Evolutionary conservation across 2,113 vertebrate genomes (phyloP).

Genomic region (Gymnobelideus leadbeateri): DNA sequence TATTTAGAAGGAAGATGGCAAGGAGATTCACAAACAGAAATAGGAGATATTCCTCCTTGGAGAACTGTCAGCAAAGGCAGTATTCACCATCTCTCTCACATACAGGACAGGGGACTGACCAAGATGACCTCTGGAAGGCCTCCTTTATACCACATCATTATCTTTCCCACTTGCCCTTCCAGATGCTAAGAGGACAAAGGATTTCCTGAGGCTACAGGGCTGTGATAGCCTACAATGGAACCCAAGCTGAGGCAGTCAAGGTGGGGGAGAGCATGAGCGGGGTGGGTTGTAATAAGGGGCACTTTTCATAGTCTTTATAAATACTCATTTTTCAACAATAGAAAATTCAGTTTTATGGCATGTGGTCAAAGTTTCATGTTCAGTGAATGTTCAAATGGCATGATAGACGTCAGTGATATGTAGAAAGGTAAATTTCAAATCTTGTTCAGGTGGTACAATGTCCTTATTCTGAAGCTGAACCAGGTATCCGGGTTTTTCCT

Average conservation of each 20-base stretch:
- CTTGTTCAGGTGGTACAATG: neutral
- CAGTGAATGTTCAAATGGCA: neutral
- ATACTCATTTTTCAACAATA: neutral
- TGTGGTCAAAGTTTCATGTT: neutral
- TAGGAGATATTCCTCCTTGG: neutral
- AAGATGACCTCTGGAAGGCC: neutral
- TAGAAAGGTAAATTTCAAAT: neutral
- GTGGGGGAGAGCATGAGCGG: neutral
- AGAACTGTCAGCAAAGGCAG: neutral
- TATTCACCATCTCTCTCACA: neutral
- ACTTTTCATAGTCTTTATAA: neutral
- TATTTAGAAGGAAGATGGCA: neutral
- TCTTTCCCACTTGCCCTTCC: constrained; percentile 14
- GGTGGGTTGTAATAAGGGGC: neutral
- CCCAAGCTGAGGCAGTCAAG: neutral
- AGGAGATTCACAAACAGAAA: neutral
- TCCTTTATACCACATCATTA: neutral
- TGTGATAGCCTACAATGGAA: neutral
- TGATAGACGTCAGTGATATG: neutral
- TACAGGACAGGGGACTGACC: neutral
- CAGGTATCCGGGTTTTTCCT: neutral
- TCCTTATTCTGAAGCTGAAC: neutral
- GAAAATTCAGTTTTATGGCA: neutral
- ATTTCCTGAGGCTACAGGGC: neutral
- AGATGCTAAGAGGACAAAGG: neutral